These are phyloP conservation scores for Bellardia pandia DNA, from an alignment of 2,888 invertebrate genomes.

Conservation along the genomic window DNA sequence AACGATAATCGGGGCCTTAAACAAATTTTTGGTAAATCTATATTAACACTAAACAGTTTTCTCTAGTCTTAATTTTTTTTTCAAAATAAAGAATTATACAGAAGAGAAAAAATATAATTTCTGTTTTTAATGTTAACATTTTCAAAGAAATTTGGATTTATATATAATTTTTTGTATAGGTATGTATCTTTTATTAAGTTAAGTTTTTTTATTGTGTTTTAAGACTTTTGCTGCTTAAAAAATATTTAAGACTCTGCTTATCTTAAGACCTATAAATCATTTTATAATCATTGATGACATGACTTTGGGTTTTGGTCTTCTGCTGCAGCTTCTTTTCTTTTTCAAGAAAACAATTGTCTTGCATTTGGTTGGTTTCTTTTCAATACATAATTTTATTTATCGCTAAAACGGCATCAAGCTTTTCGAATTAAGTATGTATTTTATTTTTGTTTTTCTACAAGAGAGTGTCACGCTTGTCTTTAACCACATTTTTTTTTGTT, in stretches of 20 bases:
- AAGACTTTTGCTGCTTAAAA: not conserved
- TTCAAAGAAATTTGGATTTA: too few species aligned
- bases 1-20: too few species aligned
- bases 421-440: constrained; percentile 37
- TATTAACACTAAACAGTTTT: too few species aligned
- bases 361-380: constrained; percentile 41
- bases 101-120: too few species aligned
- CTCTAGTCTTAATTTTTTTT: too few species aligned
- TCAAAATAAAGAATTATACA: too few species aligned
- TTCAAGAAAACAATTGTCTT: constrained; percentile 24
- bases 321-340: not conserved
- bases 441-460: constrained; percentile 12
- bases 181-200: not conserved
- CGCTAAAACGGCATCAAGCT: constrained; percentile 70
- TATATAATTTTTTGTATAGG: too few species aligned
- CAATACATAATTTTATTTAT: constrained; percentile 71
- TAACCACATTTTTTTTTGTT: not conserved
- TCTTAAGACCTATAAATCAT: constrained; percentile 70
- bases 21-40: too few species aligned
- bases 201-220: constrained; percentile 28
- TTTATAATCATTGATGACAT: constrained; percentile 66
- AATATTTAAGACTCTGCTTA: constrained; percentile 41
- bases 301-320: constrained; percentile 39
- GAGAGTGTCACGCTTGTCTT: constrained; percentile 64
- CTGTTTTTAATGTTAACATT: too few species aligned